phyloP scores from a whole-genome alignment of 2,113 vertebrate species.

The Tenebrosternarchus preto region DNA sequence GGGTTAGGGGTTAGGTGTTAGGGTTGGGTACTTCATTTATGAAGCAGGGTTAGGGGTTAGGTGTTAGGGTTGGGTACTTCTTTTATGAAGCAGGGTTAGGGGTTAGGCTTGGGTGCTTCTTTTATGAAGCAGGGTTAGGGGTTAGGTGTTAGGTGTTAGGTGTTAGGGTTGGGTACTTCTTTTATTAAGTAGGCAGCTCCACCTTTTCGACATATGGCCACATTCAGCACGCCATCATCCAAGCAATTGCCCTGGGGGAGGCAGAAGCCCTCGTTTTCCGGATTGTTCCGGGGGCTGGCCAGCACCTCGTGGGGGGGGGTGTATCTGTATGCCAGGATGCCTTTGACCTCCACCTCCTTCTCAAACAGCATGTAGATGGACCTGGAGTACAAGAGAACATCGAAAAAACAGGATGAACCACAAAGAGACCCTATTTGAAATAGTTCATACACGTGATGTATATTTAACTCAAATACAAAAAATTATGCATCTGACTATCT shows the following conservation, averaged over 20 bases:
- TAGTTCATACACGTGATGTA: too few relatives aligned
- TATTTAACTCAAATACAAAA: too few relatives aligned
- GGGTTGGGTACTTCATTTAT: too few relatives aligned
- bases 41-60: too few relatives aligned
- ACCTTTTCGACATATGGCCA: conserved; percentile 91
- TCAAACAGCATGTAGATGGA: conserved; percentile 88
- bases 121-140: too few relatives aligned
- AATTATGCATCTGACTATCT: too few relatives aligned
- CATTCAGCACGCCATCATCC: conserved; percentile 86
- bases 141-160: neutral
- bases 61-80: too few relatives aligned
- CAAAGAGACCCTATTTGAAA: neutral
- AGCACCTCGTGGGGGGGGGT: conserved; percentile 81
- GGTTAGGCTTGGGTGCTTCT: neutral
- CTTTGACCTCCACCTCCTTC: conserved; percentile 80
- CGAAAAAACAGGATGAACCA: neutral
- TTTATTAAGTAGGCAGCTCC: neutral
- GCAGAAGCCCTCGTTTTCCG: conserved; percentile 91
- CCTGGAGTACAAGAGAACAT: conserved; percentile 64
- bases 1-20: too few relatives aligned
- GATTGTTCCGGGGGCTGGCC: conserved; percentile 83
- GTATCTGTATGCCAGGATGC: conserved; percentile 86
- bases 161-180: neutral
- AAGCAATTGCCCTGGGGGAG: conserved; percentile 80
- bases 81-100: too few relatives aligned